Evolutionary conservation across 1,140 invertebrate genomes (phyloP).

Genomic region (Drosophila rufa): DNA sequence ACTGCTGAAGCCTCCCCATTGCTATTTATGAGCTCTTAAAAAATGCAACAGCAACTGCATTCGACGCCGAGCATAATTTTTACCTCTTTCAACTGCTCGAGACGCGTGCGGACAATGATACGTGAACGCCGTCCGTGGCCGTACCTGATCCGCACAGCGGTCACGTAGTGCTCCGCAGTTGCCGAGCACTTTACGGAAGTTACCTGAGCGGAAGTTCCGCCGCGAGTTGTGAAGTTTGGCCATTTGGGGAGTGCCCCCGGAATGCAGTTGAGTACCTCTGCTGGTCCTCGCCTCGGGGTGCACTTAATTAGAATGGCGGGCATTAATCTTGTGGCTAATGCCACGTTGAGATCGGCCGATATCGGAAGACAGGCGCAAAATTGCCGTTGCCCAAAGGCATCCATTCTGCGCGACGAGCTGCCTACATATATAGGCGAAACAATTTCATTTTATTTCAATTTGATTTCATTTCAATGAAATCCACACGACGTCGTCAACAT

Average conservation of each 20-base stretch:
- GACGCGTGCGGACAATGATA: slow-evolving; percentile 70
- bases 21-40: slow-evolving; percentile 7
- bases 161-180: slow-evolving; percentile 70
- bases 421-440: slow-evolving; percentile 17
- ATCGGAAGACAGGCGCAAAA: slow-evolving; percentile 75
- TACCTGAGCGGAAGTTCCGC: slow-evolving; percentile 45
- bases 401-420: slow-evolving; percentile 4
- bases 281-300: slow-evolving; percentile 32
- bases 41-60: slow-evolving; percentile 7
- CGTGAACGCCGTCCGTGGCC: slow-evolving; percentile 53
- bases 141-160: slow-evolving; percentile 60
- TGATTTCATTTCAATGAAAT: slow-evolving; percentile 73
- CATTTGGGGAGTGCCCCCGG: slow-evolving; percentile 20
- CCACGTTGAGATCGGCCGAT: slow-evolving; percentile 73
- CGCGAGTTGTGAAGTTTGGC: slow-evolving; percentile 31
- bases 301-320: slow-evolving; percentile 67
- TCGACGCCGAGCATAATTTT: slow-evolving; percentile 50
- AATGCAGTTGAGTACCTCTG: slow-evolving; percentile 20
- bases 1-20: slow-evolving; percentile 26
- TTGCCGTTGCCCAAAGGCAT: slow-evolving; percentile 56
- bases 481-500: slow-evolving; percentile 55
- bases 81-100: slow-evolving; percentile 68
- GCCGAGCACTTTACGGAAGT: slow-evolving; percentile 56
- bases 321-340: slow-evolving; percentile 77
- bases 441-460: slow-evolving; percentile 63